Evolutionary conservation across 1,140 invertebrate genomes (phyloP).

Genomic region (Trichonephila clavipes): DNA sequence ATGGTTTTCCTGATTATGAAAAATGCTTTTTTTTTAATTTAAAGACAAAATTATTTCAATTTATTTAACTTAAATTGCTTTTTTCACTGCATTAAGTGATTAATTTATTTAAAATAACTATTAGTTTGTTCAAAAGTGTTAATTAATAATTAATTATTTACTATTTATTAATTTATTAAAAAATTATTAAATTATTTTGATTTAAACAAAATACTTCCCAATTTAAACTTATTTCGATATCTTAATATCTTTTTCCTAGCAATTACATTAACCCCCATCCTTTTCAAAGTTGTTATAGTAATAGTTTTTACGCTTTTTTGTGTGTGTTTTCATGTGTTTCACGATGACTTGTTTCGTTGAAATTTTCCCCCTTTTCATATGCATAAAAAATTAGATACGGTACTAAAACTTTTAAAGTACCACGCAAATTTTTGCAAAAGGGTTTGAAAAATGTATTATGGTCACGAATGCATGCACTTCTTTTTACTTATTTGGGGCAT

Average conservation of each 20-base stretch:
- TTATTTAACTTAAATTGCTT: too few species aligned
- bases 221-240: not conserved
- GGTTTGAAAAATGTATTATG: not conserved
- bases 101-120: too few species aligned
- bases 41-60: too few species aligned
- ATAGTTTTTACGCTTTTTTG: not conserved
- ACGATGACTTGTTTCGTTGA: not conserved
- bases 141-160: too few species aligned
- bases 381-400: conserved; percentile 10
- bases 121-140: too few species aligned
- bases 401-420: not conserved
- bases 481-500: not conserved
- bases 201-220: not conserved
- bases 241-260: not conserved
- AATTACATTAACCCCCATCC: not conserved
- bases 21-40: too few species aligned
- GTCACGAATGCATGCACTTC: not conserved
- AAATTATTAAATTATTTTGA: not conserved
- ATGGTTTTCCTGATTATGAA: too few species aligned
- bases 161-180: too few species aligned
- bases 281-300: not conserved
- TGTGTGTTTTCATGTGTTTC: not conserved
- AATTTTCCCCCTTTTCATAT: not conserved
- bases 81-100: too few species aligned
- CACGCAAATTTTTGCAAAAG: not conserved